These are phyloP conservation scores for Heterotis niloticus DNA, from an alignment of 2,113 vertebrate genomes.

Conservation along the genomic window DNA sequence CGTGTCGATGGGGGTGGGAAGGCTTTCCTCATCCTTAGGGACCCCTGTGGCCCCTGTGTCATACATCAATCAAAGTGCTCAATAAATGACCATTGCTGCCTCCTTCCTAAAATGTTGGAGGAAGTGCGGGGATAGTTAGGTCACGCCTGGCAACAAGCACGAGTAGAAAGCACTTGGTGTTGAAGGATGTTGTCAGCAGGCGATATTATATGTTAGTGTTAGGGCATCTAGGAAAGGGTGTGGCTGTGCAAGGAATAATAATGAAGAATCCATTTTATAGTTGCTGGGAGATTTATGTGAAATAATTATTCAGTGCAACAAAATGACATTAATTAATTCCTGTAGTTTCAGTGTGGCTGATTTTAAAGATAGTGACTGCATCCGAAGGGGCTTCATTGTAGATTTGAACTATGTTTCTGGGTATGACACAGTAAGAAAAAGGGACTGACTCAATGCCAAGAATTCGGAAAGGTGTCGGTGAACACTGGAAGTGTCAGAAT, in stretches of 20 bases:
- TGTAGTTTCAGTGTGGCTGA: no score
- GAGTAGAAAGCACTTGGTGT: no score
- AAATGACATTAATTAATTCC: slow-evolving; percentile 41
- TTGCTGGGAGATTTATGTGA: slow-evolving; percentile 40
- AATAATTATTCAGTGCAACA: slow-evolving; percentile 34
- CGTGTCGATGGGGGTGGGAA: slow-evolving; percentile 26
- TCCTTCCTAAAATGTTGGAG: background rate
- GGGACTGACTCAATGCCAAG: no score
- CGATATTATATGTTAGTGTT: background rate
- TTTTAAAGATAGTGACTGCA: no score
- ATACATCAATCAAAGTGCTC: slow-evolving; percentile 38
- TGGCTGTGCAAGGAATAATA: slow-evolving; percentile 26
- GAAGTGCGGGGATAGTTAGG: slow-evolving; percentile 6
- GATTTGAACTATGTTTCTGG: no score
- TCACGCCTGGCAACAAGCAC: background rate
- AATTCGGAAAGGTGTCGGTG: background rate
- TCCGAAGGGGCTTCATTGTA: no score
- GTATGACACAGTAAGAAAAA: no score
- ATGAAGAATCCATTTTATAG: slow-evolving; percentile 36
- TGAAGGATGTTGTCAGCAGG: no score
- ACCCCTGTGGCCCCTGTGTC: slow-evolving; percentile 19
- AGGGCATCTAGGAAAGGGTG: background rate
- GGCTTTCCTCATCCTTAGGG: slow-evolving; percentile 25
- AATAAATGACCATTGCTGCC: slow-evolving; percentile 3
- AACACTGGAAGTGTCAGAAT: background rate